Percentiles rank a stretch among this genome's conserved stretches.
These are phyloP conservation scores for Mesoligia furuncula DNA, from an alignment of 2,888 invertebrate species.

Conservation along the genomic window DNA sequence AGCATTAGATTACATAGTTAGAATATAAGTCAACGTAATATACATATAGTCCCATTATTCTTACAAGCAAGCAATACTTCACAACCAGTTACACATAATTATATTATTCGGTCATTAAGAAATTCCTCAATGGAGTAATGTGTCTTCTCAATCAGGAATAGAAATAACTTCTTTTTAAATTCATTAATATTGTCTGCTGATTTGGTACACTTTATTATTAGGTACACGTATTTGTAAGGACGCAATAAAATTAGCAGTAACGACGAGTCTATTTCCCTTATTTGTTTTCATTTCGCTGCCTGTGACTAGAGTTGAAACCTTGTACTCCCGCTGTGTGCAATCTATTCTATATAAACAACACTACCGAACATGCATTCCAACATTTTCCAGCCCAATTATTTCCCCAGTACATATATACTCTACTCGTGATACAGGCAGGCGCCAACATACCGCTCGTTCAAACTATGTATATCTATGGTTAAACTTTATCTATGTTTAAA, in stretches of 20 bases:
- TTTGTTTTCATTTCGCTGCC: not conserved
- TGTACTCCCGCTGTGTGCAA: not conserved
- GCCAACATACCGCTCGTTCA: constrained; percentile 30
- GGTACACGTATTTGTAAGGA: not conserved
- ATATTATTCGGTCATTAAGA: too few relatives aligned
- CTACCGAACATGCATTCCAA: constrained; percentile 2
- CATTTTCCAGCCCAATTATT: constrained; percentile 40
- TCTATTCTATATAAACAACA: not conserved
- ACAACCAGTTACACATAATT: too few relatives aligned
- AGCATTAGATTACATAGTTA: too few relatives aligned
- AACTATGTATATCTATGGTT: constrained; percentile 8
- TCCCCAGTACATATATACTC: not conserved
- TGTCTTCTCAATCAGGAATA: too few relatives aligned
- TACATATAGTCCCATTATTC: too few relatives aligned
- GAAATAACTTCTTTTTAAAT: too few relatives aligned
- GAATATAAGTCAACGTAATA: too few relatives aligned
- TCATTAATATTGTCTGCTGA: too few relatives aligned
- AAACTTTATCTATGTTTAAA: constrained; percentile 1
- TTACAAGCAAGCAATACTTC: too few relatives aligned
- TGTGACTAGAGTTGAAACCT: not conserved
- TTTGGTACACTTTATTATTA: too few relatives aligned
- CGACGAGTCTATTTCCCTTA: not conserved
- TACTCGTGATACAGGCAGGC: constrained; percentile 21
- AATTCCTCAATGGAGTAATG: too few relatives aligned
- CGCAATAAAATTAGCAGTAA: not conserved